Base-by-base conservation (phyloP, 2,113 vertebrate species). In the Odontophorus gujanensis region DNA sequence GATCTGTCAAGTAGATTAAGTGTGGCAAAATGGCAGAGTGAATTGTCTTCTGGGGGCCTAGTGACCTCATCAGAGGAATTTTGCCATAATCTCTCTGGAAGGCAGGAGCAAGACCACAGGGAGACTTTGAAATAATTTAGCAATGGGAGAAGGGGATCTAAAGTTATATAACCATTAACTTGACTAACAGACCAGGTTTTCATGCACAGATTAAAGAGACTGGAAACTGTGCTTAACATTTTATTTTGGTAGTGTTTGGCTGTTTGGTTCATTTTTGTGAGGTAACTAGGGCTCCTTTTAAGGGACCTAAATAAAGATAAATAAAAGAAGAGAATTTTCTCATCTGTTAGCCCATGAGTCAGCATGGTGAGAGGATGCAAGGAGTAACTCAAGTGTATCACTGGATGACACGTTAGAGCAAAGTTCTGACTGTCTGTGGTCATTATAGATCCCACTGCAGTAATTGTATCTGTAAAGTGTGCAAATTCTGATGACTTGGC, bases 1-100 rank as follows among this genome's bases (percentile, higher is more conserved):
- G 76, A 91, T 90, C 85, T 67, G 61, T 90, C 47, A 94, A 81
- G 53, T 20, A 94, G 51, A 83, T 72, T 59, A 50, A 78, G 59
- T 6, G 1, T 34, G 59, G 45, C 28, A 79, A 85, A 92, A 94
- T 24, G 59, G 63, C 55, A n/a, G 50, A 80, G 57, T 85, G 75
- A 95, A 66, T 91, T 36, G 79, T 77, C 50, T 80, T 87, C 79
- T 89, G 55, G 61, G 32, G 61, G 47, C 51, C 76, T 51, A 51
- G 57, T 88, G 61, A 86, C 80, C 80, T 95, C 93, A 92, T 1
- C 0, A 47, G 61, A 94, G 40, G 58, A 88, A 63, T 86, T 93
- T 90, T 73, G 84, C 57, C 68, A 71, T 67, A 68, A 7, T 63
- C 22, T n/a, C 65, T 86, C 69, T 38, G 51, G 65, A 85, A 93